phyloP scores from a whole-genome alignment of 1,140 invertebrate genomes.

The Arion vulgaris region DNA sequence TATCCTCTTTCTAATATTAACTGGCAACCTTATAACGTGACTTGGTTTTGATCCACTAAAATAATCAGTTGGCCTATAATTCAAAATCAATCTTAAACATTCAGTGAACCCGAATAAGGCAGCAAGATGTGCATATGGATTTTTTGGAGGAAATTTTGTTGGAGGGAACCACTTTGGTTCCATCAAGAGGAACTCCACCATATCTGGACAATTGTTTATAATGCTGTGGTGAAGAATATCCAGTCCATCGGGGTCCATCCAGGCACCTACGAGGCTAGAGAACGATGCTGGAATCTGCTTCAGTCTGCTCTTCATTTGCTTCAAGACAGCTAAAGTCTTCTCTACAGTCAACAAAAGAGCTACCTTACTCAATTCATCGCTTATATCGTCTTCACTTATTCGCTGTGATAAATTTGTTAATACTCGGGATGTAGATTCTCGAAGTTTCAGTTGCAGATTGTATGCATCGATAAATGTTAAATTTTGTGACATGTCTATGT shows the following conservation, averaged over 20 bases:
- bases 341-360: not conserved
- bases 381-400: not conserved
- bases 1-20: not conserved
- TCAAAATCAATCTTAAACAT: constrained; percentile 7
- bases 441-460: not conserved
- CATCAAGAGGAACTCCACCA: not conserved
- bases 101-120: not conserved
- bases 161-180: constrained; percentile 10
- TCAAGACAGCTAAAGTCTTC: not conserved
- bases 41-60: not conserved
- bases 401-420: not conserved
- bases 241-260: not conserved
- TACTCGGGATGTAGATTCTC: not conserved
- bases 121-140: constrained; percentile 33
- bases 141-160: not conserved
- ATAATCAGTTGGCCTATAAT: constrained; percentile 8
- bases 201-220: constrained; percentile 15
- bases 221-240: constrained; percentile 24
- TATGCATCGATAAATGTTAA: constrained; percentile 14
- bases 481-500: not conserved
- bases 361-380: not conserved
- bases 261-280: not conserved
- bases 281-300: not conserved
- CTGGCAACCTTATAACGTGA: constrained; percentile 10
- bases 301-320: not conserved